A percentile compares a stretch with the other conserved stretches of the same genome.
Conservation (phyloP, 2,797 vertebrate species). For the Phalloptychus januarius region DNA sequence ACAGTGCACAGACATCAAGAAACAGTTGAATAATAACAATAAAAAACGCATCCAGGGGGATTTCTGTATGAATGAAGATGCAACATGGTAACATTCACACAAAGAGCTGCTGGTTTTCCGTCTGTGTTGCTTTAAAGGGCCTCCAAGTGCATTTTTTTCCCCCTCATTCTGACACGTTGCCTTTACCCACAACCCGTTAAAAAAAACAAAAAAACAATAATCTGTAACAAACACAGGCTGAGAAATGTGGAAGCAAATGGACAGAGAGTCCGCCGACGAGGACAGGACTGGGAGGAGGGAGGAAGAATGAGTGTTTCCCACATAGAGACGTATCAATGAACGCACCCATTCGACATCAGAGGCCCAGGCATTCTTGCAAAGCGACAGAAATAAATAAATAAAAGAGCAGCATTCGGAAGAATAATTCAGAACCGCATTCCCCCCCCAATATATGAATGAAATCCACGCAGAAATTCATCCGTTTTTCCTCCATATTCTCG, state of each 20-base stretch:
- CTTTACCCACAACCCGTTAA: neutral
- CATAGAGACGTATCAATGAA: conserved; percentile 85
- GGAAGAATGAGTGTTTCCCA: conserved; percentile 77
- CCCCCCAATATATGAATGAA: conserved; percentile 42
- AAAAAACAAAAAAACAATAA: neutral
- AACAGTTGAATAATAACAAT: conserved; percentile 7
- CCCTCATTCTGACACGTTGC: neutral
- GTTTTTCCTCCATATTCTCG: neutral
- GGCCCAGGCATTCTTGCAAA: conserved; percentile 69
- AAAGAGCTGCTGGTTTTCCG: conserved; percentile 25
- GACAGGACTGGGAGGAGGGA: conserved; percentile 61
- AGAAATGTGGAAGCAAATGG: conserved; percentile 32
- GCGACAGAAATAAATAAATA: conserved; percentile 40
- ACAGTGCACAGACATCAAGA: conserved; percentile 14
- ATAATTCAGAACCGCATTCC: conserved; percentile 57
- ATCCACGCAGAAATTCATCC: conserved; percentile 24
- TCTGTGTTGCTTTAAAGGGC: conserved; percentile 23
- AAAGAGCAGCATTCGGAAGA: conserved; percentile 51
- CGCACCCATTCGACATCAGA: conserved; percentile 78
- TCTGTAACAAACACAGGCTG: neutral
- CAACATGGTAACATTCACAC: conserved; percentile 19
- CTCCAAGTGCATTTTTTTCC: neutral
- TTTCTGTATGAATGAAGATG: conserved; percentile 12
- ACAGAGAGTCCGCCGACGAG: conserved; percentile 46
- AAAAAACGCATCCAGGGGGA: neutral